Evolutionary conservation across 2,888 invertebrate species (phyloP), one percentile per base, ranked within the genome.

Genomic region (Hermaeophaga mercurialis): DNA sequence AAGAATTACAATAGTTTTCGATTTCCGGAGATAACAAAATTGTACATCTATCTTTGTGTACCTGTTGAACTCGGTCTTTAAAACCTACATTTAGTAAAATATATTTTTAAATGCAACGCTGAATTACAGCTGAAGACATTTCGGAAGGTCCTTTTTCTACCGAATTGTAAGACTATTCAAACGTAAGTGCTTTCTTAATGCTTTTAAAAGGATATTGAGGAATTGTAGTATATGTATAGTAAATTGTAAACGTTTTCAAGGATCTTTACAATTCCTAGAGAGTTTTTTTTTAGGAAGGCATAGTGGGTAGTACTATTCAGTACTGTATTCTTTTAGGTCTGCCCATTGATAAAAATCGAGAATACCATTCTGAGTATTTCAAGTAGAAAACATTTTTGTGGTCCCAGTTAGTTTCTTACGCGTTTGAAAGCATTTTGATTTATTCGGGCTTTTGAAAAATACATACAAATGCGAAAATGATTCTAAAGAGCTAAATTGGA

Each of bases 181-280:
- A 39, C 46, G 46, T 52, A 56, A 56, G 50, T 56, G 50, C 43
- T 46, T 34, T 41, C 45, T 44, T 43, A 14, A 38, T 44, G 38
- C 11, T 14, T 43, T 26, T 24, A 50, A 49, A 34, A 48, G 56
- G 50, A 50, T 50, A 56, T 56, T 45, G 50, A 49, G 39, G 50
- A 38, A 56, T 56, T 56, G 56, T 56, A 50, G 56, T 50, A 45
- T 9, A 3, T 28, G 2, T 34, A 47, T 47, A 47, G 46, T 47
- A 45, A 50, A 56, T 56, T 46, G 56, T 56, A 52, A 52, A 36
- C 49, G 22, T 50, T 50, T 12, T 15, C 45, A 52, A 56, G 50
- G 39, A 39, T 18, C 22, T 26, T 33, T 14, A 52, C 26, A 56
- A 56, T 52, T 41, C 50, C 24, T 39, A 31, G 24, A 41, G 46